Conservation (phyloP, 2,113 vertebrate genomes). For the Petromus typicus region DNA sequence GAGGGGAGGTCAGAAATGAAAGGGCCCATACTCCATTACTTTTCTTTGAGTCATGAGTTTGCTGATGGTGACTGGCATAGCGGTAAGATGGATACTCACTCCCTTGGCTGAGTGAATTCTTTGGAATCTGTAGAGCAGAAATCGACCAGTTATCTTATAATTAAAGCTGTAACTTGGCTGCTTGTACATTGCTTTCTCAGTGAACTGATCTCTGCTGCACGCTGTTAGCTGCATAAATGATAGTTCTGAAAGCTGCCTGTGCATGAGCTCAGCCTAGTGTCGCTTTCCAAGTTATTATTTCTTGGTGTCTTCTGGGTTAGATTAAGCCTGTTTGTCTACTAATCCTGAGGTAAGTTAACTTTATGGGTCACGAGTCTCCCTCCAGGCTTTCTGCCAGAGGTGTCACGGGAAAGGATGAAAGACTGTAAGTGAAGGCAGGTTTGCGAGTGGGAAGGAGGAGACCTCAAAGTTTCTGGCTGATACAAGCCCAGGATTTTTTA, state of each 20-base stretch:
- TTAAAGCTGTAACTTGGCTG: slow-evolving; percentile 16
- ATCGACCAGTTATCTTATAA: slow-evolving; percentile 19
- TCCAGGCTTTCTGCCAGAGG: slow-evolving; percentile 64
- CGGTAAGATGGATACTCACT: not conserved
- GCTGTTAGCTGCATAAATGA: not conserved
- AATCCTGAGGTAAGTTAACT: slow-evolving; percentile 66
- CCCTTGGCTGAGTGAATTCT: not conserved
- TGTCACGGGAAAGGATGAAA: slow-evolving; percentile 64
- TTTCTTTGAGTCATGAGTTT: slow-evolving; percentile 35
- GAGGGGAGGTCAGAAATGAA: not conserved
- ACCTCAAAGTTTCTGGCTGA: slow-evolving; percentile 56
- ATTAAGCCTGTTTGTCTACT: slow-evolving; percentile 56
- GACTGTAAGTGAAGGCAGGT: slow-evolving; percentile 38
- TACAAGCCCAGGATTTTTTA: slow-evolving; percentile 58
- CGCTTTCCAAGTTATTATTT: slow-evolving; percentile 55
- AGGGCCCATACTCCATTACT: not conserved
- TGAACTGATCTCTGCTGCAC: slow-evolving; percentile 24
- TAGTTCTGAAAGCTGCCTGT: not conserved
- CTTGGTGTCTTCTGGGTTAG: slow-evolving; percentile 69
- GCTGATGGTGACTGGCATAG: not conserved
- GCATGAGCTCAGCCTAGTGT: slow-evolving; percentile 53
- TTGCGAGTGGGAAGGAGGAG: slow-evolving; percentile 13
- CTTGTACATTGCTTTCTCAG: slow-evolving; percentile 21
- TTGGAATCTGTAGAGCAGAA: slow-evolving; percentile 28
- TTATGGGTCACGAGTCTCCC: slow-evolving; percentile 51